Evolutionary conservation across 1,140 invertebrate genomes (phyloP).

Genomic region (Drosophila suzukii): DNA sequence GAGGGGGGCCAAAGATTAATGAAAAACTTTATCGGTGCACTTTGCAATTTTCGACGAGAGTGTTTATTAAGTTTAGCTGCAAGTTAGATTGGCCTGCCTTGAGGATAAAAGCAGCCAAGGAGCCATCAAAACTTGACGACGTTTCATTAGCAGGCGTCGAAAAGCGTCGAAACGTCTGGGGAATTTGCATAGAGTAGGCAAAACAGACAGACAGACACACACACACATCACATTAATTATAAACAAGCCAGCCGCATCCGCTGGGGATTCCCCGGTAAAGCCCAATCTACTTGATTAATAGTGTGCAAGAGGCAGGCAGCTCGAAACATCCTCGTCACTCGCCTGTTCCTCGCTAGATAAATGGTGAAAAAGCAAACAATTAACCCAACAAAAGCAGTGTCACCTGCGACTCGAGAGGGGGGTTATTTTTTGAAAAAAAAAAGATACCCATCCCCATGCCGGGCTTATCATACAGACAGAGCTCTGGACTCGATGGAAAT

Average conservation of each 20-base stretch:
- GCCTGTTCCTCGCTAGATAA: conserved; percentile 57
- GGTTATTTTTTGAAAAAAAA: conserved; percentile 3
- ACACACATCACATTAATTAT: conserved; percentile 74
- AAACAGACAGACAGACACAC: conserved; percentile 7
- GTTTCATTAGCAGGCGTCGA: conserved; percentile 66
- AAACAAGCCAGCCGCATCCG: conserved; percentile 53
- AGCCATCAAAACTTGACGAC: conserved; percentile 75
- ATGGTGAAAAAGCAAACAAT: conserved; percentile 74
- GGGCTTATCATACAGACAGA: conserved; percentile 53
- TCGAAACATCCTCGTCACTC: conserved; percentile 61
- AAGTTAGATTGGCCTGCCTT: conserved; percentile 66
- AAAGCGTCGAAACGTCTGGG: conserved; percentile 47
- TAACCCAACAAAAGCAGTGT: conserved; percentile 61
- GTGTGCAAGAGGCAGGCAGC: conserved; percentile 60
- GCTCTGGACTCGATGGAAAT: conserved; percentile 52
- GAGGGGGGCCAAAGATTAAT: conserved; percentile 59
- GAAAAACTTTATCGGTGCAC: conserved; percentile 63
- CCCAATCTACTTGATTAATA: conserved; percentile 79
- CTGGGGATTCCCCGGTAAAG: conserved; percentile 22
- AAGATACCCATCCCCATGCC: background rate
- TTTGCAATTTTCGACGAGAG: conserved; percentile 48
- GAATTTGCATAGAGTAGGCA: conserved; percentile 60
- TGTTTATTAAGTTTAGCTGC: conserved; percentile 73
- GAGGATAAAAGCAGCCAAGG: conserved; percentile 10
- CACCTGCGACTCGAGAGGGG: conserved; percentile 43